phyloP scores from a whole-genome alignment of 1,140 invertebrate genomes.

The Lysiphlebus fabarum region DNA sequence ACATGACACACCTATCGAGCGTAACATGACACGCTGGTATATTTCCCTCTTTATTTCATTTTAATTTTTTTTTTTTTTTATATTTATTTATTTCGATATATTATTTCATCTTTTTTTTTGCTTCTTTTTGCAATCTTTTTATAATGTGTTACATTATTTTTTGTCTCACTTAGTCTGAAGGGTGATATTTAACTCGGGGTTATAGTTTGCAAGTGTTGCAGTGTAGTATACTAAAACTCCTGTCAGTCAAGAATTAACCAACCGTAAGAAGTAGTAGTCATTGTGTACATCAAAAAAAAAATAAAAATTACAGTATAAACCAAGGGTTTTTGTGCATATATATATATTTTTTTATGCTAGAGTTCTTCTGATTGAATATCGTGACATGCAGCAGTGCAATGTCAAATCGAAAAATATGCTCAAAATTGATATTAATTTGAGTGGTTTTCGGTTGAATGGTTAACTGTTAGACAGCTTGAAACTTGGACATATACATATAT shows the following conservation, averaged over 20 bases:
- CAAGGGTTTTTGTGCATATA: slow-evolving; percentile 29
- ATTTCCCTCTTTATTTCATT: not conserved
- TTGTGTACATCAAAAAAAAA: slow-evolving; percentile 35
- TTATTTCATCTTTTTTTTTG: not conserved
- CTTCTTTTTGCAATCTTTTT: slow-evolving; percentile 17
- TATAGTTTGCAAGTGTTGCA: slow-evolving; percentile 28
- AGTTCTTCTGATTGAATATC: slow-evolving; percentile 46
- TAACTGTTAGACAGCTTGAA: not conserved
- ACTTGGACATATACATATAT: too few species aligned
- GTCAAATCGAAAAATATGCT: slow-evolving; percentile 51
- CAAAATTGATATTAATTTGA: slow-evolving; percentile 54
- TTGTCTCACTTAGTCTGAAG: slow-evolving; percentile 13
- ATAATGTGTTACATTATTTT: slow-evolving; percentile 18
- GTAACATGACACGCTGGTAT: slow-evolving; percentile 39
- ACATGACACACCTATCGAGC: slow-evolving; percentile 35
- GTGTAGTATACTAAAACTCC: slow-evolving; percentile 28
- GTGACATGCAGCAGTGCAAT: slow-evolving; percentile 27
- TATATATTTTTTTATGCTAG: slow-evolving; percentile 13
- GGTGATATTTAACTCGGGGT: slow-evolving; percentile 19
- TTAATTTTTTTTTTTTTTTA: slow-evolving; percentile 4
- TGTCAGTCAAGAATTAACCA: slow-evolving; percentile 51
- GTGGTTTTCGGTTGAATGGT: slow-evolving; percentile 45
- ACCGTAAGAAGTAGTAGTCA: slow-evolving; percentile 44
- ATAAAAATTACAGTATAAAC: slow-evolving; percentile 41
- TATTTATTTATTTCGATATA: too few species aligned